Conservation (phyloP, 2,797 vertebrate species). For the Chromobotia macracanthus region DNA sequence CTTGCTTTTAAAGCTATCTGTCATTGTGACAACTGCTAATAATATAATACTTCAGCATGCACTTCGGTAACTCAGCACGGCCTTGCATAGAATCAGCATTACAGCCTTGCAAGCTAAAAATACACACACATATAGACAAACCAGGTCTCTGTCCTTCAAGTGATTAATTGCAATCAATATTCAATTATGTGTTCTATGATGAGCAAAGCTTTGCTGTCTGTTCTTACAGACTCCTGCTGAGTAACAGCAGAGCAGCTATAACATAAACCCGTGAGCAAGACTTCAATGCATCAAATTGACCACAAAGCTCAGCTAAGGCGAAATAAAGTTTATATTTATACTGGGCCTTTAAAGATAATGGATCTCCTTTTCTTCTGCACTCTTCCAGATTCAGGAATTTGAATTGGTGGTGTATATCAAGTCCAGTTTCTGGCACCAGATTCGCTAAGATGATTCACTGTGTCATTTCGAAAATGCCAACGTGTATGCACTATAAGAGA, state of each 20-base stretch:
- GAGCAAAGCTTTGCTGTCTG: conserved; percentile 11
- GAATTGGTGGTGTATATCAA: not conserved
- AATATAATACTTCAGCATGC: conserved; percentile 29
- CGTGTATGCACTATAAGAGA: not conserved
- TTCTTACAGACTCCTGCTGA: conserved; percentile 11
- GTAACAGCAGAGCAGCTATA: conserved; percentile 4
- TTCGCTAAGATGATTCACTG: not conserved
- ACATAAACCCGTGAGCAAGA: conserved; percentile 20
- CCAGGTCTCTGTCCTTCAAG: conserved; percentile 20
- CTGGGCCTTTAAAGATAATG: conserved; percentile 15
- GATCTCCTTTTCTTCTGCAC: not conserved
- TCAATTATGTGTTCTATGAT: conserved; percentile 56
- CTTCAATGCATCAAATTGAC: conserved; percentile 14
- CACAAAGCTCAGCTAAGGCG: conserved; percentile 1
- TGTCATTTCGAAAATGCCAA: not conserved
- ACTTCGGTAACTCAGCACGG: not conserved
- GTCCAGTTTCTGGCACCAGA: not conserved
- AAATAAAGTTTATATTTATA: conserved; percentile 6
- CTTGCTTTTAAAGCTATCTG: conserved; percentile 34
- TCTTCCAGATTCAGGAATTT: not conserved
- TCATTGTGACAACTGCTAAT: conserved; percentile 34
- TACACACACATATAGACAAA: conserved; percentile 19
- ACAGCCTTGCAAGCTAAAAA: conserved; percentile 16
- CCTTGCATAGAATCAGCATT: conserved; percentile 26
- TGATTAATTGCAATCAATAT: conserved; percentile 61